Evolutionary conservation across 37 sponge, comb jelly and placozoan genomes (phyloP), one percentile per base, ranked within the genome.

Genomic region (Amphimedon queenslandica): DNA sequence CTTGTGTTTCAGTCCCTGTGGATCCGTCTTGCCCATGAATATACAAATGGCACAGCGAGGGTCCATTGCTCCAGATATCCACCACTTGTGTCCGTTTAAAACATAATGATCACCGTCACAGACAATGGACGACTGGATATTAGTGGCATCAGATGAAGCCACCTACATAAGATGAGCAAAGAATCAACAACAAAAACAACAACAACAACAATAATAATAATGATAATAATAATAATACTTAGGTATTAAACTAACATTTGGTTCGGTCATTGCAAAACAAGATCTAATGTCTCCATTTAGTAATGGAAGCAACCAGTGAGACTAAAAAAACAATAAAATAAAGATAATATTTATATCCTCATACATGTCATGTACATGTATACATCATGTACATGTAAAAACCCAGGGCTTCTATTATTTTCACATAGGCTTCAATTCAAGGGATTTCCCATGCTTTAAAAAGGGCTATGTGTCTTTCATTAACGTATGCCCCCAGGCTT

Each of bases 121-220:
- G 10, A 33, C 21, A 63, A 91, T 91, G 47, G 82, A 74, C 55
- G 80, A 82, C 57, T 77, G 61, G 64, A 95, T 91, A 66, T 95
- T 95, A 38, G 92, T 95, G 42, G 96, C 96, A 81, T 95, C 96
- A 57, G 82, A 84, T 0, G 96, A 95, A 18, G 96, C 96, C 36
- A 91, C 88, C 37, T 73, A 29, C 8, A 13, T 18, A 18, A 47
- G 51, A 47, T 18, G 51, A 47, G 51, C 8, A 72, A 69, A n/a
- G 28, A 60, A 5, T 25, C n/a, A 60, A 24, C 4, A 24, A 24
- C 60, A 57, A 29, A 32, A 21, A 33, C 11, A 61, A 31, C 2
- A 29, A 58, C 29, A 33, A 60, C 34, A 42, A 56, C 53, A 70
- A 58, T 37, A 51, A 67, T 40, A 57, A 41, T 32, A 57, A 51